phyloP scores from a whole-genome alignment of 92 coral and sea anemone species.

The Epizoanthus ramosus region DNA sequence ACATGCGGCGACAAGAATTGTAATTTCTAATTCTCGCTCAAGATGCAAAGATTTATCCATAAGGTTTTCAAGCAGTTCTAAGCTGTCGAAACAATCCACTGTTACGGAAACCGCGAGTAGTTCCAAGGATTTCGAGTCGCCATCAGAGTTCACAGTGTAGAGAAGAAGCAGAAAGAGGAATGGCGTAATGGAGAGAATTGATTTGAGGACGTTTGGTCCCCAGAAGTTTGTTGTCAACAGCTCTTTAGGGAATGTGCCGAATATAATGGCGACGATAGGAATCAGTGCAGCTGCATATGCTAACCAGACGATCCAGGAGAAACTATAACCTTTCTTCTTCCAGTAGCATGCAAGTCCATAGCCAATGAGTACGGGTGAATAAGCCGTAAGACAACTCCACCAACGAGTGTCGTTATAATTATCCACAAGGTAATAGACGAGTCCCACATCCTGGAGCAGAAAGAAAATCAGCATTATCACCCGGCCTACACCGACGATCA shows the following conservation, averaged over 20 bases:
- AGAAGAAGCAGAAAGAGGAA: constrained; percentile 34
- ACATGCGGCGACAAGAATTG: constrained; percentile 40
- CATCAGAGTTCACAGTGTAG: constrained; percentile 39
- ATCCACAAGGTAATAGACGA: constrained; percentile 23
- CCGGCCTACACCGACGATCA: constrained; percentile 24
- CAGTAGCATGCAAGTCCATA: constrained; percentile 18
- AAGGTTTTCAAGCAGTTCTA: constrained; percentile 34
- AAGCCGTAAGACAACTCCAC: constrained; percentile 18
- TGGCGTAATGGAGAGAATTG: constrained; percentile 36
- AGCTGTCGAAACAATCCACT: constrained; percentile 34
- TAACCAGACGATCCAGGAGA: constrained; percentile 39
- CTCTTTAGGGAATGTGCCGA: constrained; percentile 36
- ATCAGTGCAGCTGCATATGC: constrained; percentile 24
- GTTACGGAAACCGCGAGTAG: constrained; percentile 40
- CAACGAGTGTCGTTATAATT: background rate
- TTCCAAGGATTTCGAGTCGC: constrained; percentile 29
- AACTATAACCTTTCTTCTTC: constrained; percentile 33
- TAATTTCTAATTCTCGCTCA: constrained; percentile 31
- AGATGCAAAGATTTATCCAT: constrained; percentile 25
- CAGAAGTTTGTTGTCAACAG: constrained; percentile 31
- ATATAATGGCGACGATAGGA: constrained; percentile 23
- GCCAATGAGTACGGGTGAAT: background rate
- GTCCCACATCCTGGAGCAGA: constrained; percentile 17
- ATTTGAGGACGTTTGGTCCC: constrained; percentile 34
- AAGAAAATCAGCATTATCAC: constrained; percentile 24